phyloP scores from a whole-genome alignment of 2,888 invertebrate genomes.

The Eupithecia subumbrata region DNA sequence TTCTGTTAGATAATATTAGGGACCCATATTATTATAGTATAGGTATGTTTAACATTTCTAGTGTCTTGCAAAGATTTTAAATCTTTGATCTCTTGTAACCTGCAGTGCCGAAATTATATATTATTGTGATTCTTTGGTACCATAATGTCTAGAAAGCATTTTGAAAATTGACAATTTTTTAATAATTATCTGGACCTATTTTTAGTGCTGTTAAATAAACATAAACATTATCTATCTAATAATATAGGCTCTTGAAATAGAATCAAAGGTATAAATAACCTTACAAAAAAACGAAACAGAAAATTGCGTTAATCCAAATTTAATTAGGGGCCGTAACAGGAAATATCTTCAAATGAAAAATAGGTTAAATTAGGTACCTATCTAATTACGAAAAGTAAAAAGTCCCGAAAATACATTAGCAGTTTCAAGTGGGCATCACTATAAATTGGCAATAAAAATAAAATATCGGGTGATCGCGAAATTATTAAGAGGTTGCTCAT shows the following conservation, averaged over 20 bases:
- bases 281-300: background rate
- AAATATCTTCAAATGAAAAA: background rate
- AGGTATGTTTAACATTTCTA: too few species aligned
- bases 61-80: too few species aligned
- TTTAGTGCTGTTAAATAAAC: too few species aligned
- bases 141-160: too few species aligned
- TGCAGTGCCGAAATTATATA: too few species aligned
- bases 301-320: background rate
- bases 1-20: too few species aligned
- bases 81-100: too few species aligned
- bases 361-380: background rate
- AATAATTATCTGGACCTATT: too few species aligned
- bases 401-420: background rate
- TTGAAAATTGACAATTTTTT: too few species aligned
- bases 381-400: background rate
- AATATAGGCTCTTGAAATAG: background rate
- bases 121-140: too few species aligned
- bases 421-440: background rate
- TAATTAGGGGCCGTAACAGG: background rate
- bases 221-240: too few species aligned
- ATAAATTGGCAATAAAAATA: background rate
- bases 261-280: background rate
- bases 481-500: background rate
- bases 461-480: background rate
- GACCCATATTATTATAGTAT: too few species aligned